Base-by-base conservation (phyloP, 2,797 vertebrate genomes). In the Chromis chromis region DNA sequence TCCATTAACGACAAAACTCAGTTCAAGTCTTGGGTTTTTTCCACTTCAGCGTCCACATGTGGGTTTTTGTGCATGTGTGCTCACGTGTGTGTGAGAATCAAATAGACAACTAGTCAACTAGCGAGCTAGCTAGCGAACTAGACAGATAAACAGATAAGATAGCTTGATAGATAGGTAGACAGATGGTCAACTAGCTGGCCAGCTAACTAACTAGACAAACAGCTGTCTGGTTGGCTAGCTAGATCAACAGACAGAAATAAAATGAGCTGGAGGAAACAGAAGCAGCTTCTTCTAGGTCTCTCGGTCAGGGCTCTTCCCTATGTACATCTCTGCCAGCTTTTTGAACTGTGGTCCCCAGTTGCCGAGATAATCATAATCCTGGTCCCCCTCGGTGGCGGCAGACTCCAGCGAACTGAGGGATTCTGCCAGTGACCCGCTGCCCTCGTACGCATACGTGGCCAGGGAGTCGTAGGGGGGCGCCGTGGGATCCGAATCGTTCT, bases 391-490 rank as follows among this genome's bases (percentile, higher is more conserved):
- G 0, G 96, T 97, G 27, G 96, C 96, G 0, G 93, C 94, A 0
- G 98, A 99, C 77, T 98, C 98, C 78, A 99, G 89, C 0, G 98
- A 99, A 70, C 98, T 99, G 88, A 99, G 94, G 5, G 98, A 99
- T 59, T 97, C 98, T 0, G 98, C 98, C 68, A 98, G 88, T 0
- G 98, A 99, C 68, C 96, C 98, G 0, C 92, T 96, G 44, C 98
- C 98, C 89, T 99, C 98, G 1, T 98, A 99, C 27, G 98, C 98
- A 0, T 99, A 99, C 16, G 98, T 99, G n/a, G 98, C 98, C 17
- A 99, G 95, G 0, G 98, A 99, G 94, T 99, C 98, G 67, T 99
- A 99, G 0, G 98, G 98, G 0, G 98, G 98, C 0, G 98, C 98
- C 0, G 96, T 96, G 50, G 98, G 98, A 58, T 99, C 98, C 0